Base-by-base conservation (phyloP, 2,113 vertebrate genomes). In the Atlantisia rogersi region DNA sequence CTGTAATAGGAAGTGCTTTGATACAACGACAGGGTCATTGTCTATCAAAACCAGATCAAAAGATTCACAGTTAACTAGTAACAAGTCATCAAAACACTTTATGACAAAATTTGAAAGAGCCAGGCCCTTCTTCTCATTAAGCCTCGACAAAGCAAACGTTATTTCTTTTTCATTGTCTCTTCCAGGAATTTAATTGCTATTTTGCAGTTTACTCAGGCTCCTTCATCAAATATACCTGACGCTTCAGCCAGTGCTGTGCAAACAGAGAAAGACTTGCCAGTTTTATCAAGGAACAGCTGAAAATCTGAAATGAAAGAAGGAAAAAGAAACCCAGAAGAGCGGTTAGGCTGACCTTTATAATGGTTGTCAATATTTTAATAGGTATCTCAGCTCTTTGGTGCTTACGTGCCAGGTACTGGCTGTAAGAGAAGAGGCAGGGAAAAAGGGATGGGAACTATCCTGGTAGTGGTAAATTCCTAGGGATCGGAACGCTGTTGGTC, bases 11-110 rank as follows among this genome's bases (percentile, higher is more conserved):
- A 48, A 83, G 24, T 39, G 35, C 48, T 97, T 96, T 88, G 96
- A 94, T 97, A 83, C 39, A 59, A 86, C 82, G 59, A 93, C 85
- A 86, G 53, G 25, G 78, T 86, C 85, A 73, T 44, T 81, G 68
- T 70, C 79, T 95, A 37, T 96, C 71, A 83, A 96, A 95, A 95
- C 94, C 28, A 65, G 87, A 95, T 85, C 68, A 85, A 77, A 97
- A 86, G 65, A 95, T 74, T 78, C 58, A 74, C 62, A 65, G 39
- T 86, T 89, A 91, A 81, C 79, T 79, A 63, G 64, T 68, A 90
- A 55, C 50, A 91, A 92, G 46, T 62, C 70, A 86, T n/a, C 15
- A 42, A 65, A 93, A 44, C 50, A n/a, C 42, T 76, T 95, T 81
- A 32, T 50, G 35, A 52, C 5, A 77, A 59, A 71, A 94, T 88